Evolutionary conservation across 2,797 vertebrate genomes (phyloP).

Genomic region (Carcharodon carcharias): DNA sequence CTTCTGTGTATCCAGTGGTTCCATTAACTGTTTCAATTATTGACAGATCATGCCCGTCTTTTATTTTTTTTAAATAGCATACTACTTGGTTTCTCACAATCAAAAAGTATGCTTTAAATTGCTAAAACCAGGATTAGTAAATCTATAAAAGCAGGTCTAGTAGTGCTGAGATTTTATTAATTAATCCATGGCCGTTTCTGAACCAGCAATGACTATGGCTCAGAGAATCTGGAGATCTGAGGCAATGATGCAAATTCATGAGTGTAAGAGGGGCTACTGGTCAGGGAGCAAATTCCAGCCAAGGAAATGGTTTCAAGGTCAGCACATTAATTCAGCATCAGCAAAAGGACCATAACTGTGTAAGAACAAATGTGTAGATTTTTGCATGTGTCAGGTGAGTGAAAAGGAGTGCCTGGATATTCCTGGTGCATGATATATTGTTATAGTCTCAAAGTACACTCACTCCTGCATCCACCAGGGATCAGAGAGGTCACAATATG

Average conservation of each 20-base stretch:
- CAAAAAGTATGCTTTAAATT: background rate
- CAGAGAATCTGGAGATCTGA: background rate
- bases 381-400: background rate
- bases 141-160: background rate
- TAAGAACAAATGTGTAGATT: background rate
- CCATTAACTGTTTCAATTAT: constrained; percentile 15
- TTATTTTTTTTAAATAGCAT: background rate
- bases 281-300: background rate
- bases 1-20: background rate
- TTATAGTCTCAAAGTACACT: background rate
- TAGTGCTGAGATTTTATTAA: background rate
- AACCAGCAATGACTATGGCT: background rate
- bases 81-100: background rate
- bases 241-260: background rate
- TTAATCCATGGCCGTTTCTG: background rate
- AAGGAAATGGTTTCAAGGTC: background rate
- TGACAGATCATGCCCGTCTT: background rate
- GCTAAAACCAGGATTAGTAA: background rate
- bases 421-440: background rate
- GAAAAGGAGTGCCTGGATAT: background rate
- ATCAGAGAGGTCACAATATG: background rate
- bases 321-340: background rate
- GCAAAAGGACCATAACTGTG: background rate
- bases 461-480: background rate
- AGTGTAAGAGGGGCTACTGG: background rate